A percentile compares a stretch with the other conserved stretches of the same genome.
Evolutionary conservation across 2,113 vertebrate genomes (phyloP).

Genomic region (Brienomyrus brachyistius): DNA sequence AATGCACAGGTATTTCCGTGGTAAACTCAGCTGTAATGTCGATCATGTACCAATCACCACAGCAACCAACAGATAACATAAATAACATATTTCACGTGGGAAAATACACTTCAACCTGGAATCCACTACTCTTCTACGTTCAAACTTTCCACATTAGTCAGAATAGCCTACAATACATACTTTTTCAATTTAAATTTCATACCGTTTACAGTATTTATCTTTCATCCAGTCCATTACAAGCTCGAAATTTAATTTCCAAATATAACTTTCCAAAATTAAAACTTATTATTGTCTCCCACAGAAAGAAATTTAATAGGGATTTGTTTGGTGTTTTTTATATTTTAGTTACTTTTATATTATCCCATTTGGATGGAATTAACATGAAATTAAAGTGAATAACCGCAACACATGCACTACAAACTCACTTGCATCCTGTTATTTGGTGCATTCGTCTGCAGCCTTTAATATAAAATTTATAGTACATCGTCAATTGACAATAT

Average conservation of each 20-base stretch:
- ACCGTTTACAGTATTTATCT: background rate
- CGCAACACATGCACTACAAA: background rate
- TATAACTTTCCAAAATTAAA: background rate
- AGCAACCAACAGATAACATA: background rate
- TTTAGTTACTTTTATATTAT: background rate
- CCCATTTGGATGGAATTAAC: background rate
- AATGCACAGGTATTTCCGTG: background rate
- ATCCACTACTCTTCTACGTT: background rate
- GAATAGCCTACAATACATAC: background rate
- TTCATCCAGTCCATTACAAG: background rate
- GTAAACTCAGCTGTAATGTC: background rate
- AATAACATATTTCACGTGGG: background rate
- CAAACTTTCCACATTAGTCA: background rate
- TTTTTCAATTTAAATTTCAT: slow-evolving; percentile 12
- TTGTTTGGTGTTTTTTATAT: slow-evolving; percentile 7
- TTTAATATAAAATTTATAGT: background rate
- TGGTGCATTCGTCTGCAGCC: background rate
- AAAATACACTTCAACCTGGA: background rate
- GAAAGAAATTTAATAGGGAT: slow-evolving; percentile 2
- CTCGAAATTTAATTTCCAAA: background rate
- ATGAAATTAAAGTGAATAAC: background rate
- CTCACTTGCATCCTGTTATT: background rate
- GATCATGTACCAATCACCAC: background rate
- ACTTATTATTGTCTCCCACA: background rate
- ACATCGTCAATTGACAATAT: background rate